Conservation (phyloP, 2,797 vertebrate species). For the Pyrocephalus nanus region DNA sequence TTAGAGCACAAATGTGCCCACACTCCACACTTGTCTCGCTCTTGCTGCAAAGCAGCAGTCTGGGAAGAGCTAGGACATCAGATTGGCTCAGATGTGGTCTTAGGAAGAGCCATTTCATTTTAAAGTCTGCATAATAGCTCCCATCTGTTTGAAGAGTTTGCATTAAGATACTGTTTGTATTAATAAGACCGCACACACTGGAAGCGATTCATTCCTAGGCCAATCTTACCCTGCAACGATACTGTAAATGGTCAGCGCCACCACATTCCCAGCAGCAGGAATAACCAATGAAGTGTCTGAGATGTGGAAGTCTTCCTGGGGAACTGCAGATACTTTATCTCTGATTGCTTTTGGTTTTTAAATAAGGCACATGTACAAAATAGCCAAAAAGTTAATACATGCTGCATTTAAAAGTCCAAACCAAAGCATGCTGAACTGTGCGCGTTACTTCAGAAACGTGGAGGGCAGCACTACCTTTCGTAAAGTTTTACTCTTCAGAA, state of each 20-base stretch:
- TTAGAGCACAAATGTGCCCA: not conserved
- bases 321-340: not conserved
- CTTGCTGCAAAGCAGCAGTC: not conserved
- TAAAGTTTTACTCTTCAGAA: not conserved
- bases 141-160: not conserved
- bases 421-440: not conserved
- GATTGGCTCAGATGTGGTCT: not conserved
- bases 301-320: not conserved
- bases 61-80: not conserved
- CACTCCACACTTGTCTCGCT: rapidly evolving
- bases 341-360: not conserved
- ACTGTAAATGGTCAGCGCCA: conserved; percentile 64
- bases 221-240: conserved; percentile 32
- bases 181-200: conserved; percentile 33
- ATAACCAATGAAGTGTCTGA: conserved; percentile 2
- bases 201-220: not conserved
- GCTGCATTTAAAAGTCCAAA: not conserved
- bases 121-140: not conserved
- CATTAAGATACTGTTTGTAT: conserved; percentile 24
- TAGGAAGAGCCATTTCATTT: not conserved
- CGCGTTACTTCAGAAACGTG: not conserved
- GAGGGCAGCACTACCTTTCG: not conserved
- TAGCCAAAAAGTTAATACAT: not conserved
- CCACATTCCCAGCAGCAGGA: not conserved
- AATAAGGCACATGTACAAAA: not conserved